These are phyloP conservation scores for Hyalella azteca DNA, from an alignment of 2,888 invertebrate genomes.

Conservation along the genomic window DNA sequence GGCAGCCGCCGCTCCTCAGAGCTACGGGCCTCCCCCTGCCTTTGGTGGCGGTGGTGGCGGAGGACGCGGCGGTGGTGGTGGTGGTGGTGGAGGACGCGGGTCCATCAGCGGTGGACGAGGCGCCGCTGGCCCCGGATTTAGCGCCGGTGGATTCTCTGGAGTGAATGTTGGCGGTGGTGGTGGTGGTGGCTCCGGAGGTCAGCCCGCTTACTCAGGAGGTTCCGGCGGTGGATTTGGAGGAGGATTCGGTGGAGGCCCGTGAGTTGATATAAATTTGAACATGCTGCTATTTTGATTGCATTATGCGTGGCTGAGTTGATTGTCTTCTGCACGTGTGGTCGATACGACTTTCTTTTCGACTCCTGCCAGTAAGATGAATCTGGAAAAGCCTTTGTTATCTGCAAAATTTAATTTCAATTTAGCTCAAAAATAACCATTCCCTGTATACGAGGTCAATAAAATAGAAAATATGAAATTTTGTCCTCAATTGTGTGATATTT, in stretches of 20 bases:
- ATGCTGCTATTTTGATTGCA: too few species aligned
- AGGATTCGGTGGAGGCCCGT: constrained; percentile 24
- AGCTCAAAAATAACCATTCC: too few species aligned
- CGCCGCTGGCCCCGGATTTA: not conserved
- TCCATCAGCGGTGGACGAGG: constrained; percentile 11
- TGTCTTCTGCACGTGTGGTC: too few species aligned
- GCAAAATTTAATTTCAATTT: too few species aligned
- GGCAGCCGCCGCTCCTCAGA: not conserved
- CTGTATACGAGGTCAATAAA: not conserved
- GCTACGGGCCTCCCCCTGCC: not conserved
- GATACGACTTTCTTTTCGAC: too few species aligned
- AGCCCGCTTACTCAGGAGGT: not conserved
- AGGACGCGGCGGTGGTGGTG: not conserved
- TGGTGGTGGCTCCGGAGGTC: not conserved
- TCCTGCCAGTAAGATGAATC: not conserved
- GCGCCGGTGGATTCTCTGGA: constrained; percentile 31
- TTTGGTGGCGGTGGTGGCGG: not conserved
- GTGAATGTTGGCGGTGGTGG: constrained; percentile 16
- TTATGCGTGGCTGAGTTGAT: too few species aligned
- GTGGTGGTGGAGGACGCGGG: not conserved
- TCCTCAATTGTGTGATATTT: too few species aligned
- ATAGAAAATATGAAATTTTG: not conserved
- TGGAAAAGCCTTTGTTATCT: too few species aligned
- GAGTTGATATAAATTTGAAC: not conserved
- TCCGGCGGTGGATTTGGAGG: constrained; percentile 28